Evolutionary conservation across 2,888 invertebrate genomes (phyloP).

Genomic region (Bellardia pandia): DNA sequence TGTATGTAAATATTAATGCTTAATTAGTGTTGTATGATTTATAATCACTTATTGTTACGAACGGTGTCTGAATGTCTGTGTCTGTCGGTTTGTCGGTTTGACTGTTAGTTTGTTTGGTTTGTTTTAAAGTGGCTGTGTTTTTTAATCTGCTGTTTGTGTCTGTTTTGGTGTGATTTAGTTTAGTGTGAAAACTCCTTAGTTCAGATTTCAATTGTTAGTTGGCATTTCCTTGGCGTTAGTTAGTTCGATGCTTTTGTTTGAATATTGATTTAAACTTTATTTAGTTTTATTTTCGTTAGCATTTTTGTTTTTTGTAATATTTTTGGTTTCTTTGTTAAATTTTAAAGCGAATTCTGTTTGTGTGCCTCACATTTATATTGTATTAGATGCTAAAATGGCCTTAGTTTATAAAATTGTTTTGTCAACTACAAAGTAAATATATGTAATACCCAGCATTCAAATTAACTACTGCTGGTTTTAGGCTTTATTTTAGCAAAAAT

Average conservation of each 20-base stretch:
- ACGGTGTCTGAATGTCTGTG: slow-evolving; percentile 80
- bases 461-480: too few relatives aligned
- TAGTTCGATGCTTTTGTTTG: slow-evolving; percentile 69
- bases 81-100: slow-evolving; percentile 44
- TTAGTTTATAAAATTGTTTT: slow-evolving; percentile 35
- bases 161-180: background rate
- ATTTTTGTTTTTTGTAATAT: slow-evolving; percentile 8
- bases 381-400: slow-evolving; percentile 29
- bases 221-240: slow-evolving; percentile 64
- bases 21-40: slow-evolving; percentile 79
- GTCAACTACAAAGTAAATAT: background rate
- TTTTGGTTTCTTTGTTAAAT: slow-evolving; percentile 50
- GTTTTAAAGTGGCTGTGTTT: slow-evolving; percentile 1
- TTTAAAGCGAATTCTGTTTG: slow-evolving; percentile 63
- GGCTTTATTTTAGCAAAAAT: too few relatives aligned
- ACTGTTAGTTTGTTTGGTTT: slow-evolving; percentile 34
- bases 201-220: slow-evolving; percentile 43
- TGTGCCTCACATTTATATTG: slow-evolving; percentile 63
- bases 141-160: background rate
- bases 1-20: slow-evolving; percentile 71
- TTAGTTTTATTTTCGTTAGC: slow-evolving; percentile 30
- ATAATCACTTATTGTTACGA: slow-evolving; percentile 83
- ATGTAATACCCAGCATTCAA: too few relatives aligned
- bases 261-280: slow-evolving; percentile 54
- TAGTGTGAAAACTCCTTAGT: slow-evolving; percentile 45